Evolutionary conservation across 1,140 invertebrate genomes (phyloP).

Genomic region (Daktulosphaira vitifoliae): DNA sequence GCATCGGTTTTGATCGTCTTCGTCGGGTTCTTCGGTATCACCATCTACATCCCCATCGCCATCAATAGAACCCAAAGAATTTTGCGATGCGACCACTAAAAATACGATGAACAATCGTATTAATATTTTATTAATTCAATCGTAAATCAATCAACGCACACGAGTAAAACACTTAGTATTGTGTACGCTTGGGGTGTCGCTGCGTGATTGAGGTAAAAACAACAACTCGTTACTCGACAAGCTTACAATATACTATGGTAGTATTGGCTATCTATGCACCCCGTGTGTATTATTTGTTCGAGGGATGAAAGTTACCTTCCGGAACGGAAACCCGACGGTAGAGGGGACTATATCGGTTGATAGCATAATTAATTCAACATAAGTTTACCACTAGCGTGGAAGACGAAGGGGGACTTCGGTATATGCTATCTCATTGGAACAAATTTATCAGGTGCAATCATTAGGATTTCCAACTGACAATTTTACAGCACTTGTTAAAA

Average conservation of each 20-base stretch:
- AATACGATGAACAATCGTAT: background rate
- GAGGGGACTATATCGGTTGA: background rate
- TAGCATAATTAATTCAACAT: conserved; percentile 28
- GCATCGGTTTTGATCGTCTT: conserved; percentile 48
- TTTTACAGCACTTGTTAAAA: conserved; percentile 5
- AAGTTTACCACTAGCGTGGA: background rate
- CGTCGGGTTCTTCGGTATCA: conserved; percentile 54
- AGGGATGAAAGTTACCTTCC: conserved; percentile 33
- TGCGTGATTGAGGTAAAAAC: conserved; percentile 25
- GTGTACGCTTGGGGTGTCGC: conserved; percentile 2
- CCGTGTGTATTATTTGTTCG: background rate
- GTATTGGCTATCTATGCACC: conserved; percentile 5
- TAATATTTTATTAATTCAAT: background rate
- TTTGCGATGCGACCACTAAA: conserved; percentile 22
- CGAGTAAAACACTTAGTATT: no score
- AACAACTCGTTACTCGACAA: background rate
- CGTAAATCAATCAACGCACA: background rate
- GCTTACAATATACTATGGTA: background rate
- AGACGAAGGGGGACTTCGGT: background rate
- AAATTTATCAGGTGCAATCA: conserved; percentile 15
- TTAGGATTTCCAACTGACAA: conserved; percentile 20
- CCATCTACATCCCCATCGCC: conserved; percentile 47
- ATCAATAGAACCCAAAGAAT: conserved; percentile 16
- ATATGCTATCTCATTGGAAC: conserved; percentile 23
- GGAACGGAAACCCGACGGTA: conserved; percentile 26